Percentiles rank a stretch among this genome's conserved stretches.
These are phyloP conservation scores for Adineta ricciae DNA, from an alignment of 2,888 invertebrate species.

Conservation along the genomic window DNA sequence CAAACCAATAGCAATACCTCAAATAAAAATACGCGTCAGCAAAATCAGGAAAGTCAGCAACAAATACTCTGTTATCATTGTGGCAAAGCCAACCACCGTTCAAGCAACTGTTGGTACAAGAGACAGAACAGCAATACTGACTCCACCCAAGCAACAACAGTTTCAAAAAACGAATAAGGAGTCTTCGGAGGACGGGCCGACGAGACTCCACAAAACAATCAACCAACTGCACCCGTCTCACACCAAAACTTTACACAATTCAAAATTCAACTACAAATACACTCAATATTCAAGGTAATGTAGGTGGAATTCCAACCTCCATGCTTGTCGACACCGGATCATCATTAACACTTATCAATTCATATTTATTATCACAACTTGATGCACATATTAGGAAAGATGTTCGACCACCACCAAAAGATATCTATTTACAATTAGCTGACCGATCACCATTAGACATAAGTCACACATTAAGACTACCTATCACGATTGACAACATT, in stretches of 20 bases:
- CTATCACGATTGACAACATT: neutral
- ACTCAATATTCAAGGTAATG: neutral
- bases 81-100: too few species aligned
- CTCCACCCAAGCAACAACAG: neutral
- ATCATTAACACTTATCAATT: neutral
- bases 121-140: too few species aligned
- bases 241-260: neutral
- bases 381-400: neutral
- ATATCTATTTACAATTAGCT: neutral
- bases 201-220: neutral
- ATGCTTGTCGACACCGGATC: neutral
- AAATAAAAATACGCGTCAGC: too few species aligned
- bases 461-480: neutral
- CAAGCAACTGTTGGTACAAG: too few species aligned
- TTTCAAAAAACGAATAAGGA: neutral
- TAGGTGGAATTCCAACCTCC: neutral
- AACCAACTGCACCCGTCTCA: neutral
- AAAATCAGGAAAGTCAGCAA: too few species aligned
- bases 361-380: neutral
- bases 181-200: neutral
- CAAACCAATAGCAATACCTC: too few species aligned
- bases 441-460: neutral
- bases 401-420: neutral
- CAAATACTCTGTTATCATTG: too few species aligned
- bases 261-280: neutral